A percentile compares a stretch with the other conserved stretches of the same genome.
These are phyloP conservation scores for Hystrix cristata DNA, from an alignment of 2,113 vertebrate genomes.

Conservation along the genomic window DNA sequence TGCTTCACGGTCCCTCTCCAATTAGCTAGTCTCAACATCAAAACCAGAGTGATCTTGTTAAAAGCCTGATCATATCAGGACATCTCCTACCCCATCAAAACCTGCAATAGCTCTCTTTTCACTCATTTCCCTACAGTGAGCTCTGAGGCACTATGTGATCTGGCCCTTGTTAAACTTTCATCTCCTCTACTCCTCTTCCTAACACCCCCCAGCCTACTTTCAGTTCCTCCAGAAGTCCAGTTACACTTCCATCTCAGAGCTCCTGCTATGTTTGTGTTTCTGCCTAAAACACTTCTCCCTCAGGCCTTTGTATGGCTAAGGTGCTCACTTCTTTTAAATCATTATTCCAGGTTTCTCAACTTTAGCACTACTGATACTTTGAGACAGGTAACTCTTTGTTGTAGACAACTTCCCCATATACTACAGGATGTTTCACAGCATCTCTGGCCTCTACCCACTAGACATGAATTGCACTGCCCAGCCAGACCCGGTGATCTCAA, in stretches of 20 bases:
- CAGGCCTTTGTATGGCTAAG: neutral
- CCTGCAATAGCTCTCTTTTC: neutral
- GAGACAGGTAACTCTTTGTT: neutral
- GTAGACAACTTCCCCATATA: neutral
- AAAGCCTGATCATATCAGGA: neutral
- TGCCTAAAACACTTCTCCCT: neutral
- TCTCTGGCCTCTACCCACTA: neutral
- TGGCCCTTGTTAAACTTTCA: neutral
- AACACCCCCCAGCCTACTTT: neutral
- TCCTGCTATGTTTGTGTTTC: neutral
- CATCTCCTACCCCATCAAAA: neutral
- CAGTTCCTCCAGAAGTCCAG: slow-evolving; percentile 42
- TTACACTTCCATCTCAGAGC: neutral
- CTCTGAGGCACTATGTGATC: neutral
- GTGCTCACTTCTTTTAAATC: neutral
- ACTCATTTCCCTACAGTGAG: neutral
- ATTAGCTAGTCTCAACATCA: neutral
- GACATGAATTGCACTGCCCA: neutral
- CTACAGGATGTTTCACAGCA: neutral
- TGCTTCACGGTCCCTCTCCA: neutral
- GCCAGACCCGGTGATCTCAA: neutral
- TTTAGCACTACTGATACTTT: neutral
- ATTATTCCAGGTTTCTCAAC: slow-evolving; percentile 39
- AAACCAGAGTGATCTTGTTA: neutral
- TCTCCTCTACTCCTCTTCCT: neutral